phyloP scores from a whole-genome alignment of 2,888 invertebrate species.

The Polyommatus icarus region DNA sequence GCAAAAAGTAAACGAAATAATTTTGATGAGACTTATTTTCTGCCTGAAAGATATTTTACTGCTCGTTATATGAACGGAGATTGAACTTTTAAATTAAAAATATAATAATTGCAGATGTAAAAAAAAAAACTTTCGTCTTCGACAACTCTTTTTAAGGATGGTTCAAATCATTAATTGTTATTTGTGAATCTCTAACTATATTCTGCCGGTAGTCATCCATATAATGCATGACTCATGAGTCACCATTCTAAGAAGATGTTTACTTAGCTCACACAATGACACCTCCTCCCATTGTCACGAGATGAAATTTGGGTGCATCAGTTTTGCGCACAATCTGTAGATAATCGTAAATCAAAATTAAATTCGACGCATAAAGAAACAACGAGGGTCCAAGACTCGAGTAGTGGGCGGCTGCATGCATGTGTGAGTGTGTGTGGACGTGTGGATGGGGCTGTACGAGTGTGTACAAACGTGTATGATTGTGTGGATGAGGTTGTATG shows the following conservation, averaged over 20 bases:
- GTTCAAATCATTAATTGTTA: not conserved
- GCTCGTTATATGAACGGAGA: not conserved
- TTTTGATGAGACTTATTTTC: not conserved
- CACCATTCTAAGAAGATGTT: constrained; percentile 28
- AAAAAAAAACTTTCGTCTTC: not conserved
- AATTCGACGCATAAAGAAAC: constrained; percentile 77
- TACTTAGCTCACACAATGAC: constrained; percentile 42
- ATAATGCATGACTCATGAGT: not conserved
- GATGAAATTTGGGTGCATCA: constrained; percentile 42
- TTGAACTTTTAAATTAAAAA: not conserved
- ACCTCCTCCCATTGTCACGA: constrained; percentile 39
- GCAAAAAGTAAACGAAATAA: not conserved
- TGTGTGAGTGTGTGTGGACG: not conserved
- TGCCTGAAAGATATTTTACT: too few species aligned
- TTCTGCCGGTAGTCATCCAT: not conserved
- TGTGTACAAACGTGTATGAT: not conserved
- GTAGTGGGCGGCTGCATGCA: constrained; percentile 60
- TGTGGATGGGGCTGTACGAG: not conserved
- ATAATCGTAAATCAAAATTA: constrained; percentile 78
- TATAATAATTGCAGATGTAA: too few species aligned
- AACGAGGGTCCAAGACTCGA: constrained; percentile 66
- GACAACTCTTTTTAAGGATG: not conserved
- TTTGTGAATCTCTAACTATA: not conserved
- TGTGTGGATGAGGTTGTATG: constrained; percentile 15
- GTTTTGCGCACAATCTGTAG: constrained; percentile 72